Evolutionary conservation across 2,888 invertebrate species (phyloP), one percentile per base, ranked within the genome.

Genomic region (Andricus curvator): DNA sequence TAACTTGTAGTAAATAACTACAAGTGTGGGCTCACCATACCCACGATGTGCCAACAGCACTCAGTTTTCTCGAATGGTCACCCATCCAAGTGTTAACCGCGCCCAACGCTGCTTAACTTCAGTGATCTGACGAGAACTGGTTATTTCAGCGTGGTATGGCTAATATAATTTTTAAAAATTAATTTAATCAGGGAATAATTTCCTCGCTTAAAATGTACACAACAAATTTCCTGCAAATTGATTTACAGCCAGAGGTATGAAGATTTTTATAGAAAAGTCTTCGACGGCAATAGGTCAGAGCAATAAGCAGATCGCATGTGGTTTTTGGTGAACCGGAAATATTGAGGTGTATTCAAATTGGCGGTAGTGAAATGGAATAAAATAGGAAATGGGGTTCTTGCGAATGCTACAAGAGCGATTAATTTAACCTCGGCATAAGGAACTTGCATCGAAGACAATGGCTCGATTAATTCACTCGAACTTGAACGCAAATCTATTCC

Each of bases 401-500:
- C 25, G 20, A 68, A 68, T 68, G 48, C 22, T 68, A 48, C 68
- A 25, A 48, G 17, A 68, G 25, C 48, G 13, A 68, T 48, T 68
- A 48, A 48, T 68, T 68, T 48, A 17, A 68, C 68, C 15, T 29
- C 20, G 22, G 5, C 25, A 25, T 48, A 68, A 68, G 68, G 44
- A 68, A 68, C 48, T 48, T 48, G 68, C 17, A 48, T 68, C 25
- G 68, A 68, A 68, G 68, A 68, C 68, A 68, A 68, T 68, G 29
- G 48, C 68, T 22, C 48, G 48, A 68, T 67, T 41, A 37, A 67
- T 25, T 48, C 29, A 68, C 48, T 48, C 48, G 48, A 68, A 25
- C 48, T 48, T 48, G 48, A 48, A 25, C 48, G 48, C 37, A 22
- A 68, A 44, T 68, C 68, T 44, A 68, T 68, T 68, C 68, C 68